A percentile compares a stretch with the other conserved stretches of the same genome.
phyloP scores from a whole-genome alignment of 2,797 vertebrate species.

The Hafferia zeledoni region DNA sequence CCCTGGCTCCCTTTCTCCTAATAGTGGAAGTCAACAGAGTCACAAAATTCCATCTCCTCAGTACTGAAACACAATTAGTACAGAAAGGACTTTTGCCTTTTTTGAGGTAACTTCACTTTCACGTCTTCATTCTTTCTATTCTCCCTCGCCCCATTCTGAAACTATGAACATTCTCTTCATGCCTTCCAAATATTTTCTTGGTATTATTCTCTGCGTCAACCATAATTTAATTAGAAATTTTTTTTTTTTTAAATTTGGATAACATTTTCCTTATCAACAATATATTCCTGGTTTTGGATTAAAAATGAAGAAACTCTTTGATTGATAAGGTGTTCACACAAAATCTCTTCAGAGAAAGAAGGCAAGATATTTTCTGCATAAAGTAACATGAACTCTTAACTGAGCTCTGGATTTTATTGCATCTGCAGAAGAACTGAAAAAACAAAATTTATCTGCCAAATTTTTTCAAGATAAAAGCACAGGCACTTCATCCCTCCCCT shows the following conservation, averaged over 20 bases:
- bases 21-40: slow-evolving; percentile 92
- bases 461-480: slow-evolving; percentile 39
- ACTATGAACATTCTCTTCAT: background rate
- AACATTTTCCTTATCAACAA: background rate
- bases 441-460: background rate
- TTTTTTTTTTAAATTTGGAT: too few relatives aligned
- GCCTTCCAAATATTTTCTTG: background rate
- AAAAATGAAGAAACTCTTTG: background rate
- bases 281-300: background rate
- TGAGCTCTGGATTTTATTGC: background rate
- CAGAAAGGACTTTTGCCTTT: slow-evolving; percentile 75
- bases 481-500: background rate
- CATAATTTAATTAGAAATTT: background rate
- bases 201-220: background rate
- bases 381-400: background rate
- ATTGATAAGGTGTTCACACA: background rate
- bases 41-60: slow-evolving; percentile 91
- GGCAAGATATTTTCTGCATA: background rate
- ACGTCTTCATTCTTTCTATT: slow-evolving; percentile 64
- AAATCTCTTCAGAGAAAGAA: background rate
- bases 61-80: slow-evolving; percentile 85
- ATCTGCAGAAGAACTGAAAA: background rate
- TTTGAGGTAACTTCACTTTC: slow-evolving; percentile 79
- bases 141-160: background rate
- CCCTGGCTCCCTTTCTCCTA: slow-evolving; percentile 82